These are phyloP conservation scores for Acrobasis suavella DNA, from an alignment of 2,888 invertebrate species.

Conservation along the genomic window DNA sequence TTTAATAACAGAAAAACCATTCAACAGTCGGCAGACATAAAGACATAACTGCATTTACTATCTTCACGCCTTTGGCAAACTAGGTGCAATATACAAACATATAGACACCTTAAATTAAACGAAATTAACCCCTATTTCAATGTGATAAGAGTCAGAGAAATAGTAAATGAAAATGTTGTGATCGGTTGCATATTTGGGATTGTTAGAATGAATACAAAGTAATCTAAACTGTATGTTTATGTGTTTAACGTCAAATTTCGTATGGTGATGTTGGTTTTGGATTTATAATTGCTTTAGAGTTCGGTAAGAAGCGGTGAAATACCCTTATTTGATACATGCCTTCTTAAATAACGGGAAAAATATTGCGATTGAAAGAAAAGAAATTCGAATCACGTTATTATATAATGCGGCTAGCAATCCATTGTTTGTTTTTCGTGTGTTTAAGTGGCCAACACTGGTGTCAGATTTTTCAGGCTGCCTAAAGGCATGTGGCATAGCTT, in stretches of 20 bases:
- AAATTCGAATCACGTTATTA: too few species aligned
- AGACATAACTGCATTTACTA: conserved; percentile 37
- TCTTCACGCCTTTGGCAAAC: conserved; percentile 33
- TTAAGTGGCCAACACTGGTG: too few species aligned
- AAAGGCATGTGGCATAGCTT: too few species aligned
- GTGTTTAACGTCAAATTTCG: conserved; percentile 18
- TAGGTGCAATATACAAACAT: conserved; percentile 10
- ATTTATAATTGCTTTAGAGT: conserved; percentile 28
- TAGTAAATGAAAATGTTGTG: background rate
- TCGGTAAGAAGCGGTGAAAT: conserved; percentile 4
- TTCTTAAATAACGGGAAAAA: too few species aligned
- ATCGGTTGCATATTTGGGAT: conserved; percentile 23
- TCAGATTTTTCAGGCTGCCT: too few species aligned
- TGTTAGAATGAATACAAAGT: conserved; percentile 14
- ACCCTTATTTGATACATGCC: background rate
- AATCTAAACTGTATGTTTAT: conserved; percentile 16
- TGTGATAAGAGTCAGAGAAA: background rate
- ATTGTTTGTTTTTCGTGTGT: too few species aligned
- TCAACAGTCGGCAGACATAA: conserved; percentile 26
- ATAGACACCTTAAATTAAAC: background rate
- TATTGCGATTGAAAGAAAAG: too few species aligned
- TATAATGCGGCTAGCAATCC: too few species aligned
- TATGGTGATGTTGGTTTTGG: conserved; percentile 21
- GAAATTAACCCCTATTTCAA: conserved; percentile 1
- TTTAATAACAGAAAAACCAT: conserved; percentile 15